Evolutionary conservation across 2,888 invertebrate genomes (phyloP), one percentile per base, ranked within the genome.

Genomic region (Tubulanus polymorphus): DNA sequence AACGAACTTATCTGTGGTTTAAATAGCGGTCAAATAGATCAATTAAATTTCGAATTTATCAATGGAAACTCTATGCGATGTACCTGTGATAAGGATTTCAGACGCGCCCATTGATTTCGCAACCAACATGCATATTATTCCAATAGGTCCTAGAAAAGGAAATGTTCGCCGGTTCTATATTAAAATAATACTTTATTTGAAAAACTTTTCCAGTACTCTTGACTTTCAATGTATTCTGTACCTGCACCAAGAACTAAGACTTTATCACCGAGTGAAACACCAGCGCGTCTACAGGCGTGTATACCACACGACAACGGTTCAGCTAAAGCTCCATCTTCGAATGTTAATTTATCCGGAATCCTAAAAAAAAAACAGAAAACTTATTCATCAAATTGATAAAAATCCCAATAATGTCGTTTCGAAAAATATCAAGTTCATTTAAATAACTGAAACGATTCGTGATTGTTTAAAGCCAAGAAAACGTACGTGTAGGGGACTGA

Each of bases 241-340:
- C 73, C 74, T 59, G 73, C 69, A 23, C 75, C 76, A 65, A 73
- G 73, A 2, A 76, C 66, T 2, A 76, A 62, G 1, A 75, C 69
- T 15, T 63, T 66, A 37, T 63, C 61, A 2, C 74, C 74, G 20
- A 70, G 54, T 1, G 56, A 50, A 15, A 76, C 67, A 26, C 63
- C 56, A 3, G 66, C 74, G 54, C 73, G 64, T 41, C 64, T 65
- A 62, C 72, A 72, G 27, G 70, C 69, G 57, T 76, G 71, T 1
- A 76, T 69, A 5, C 69, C 72, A 1, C 75, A 74, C 29, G 74
- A 67, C 41, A 75, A 60, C 0, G 75, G 74, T 53, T 75, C 74
- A 46, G 72, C 49, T 54, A 75, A 53, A 8, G 74, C 74, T 3
- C 73, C 75, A 59, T 74, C 74, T 26, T 74, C 74, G 47, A 70